phyloP scores from a whole-genome alignment of 2,113 vertebrate species.

The Clarias gariepinus region DNA sequence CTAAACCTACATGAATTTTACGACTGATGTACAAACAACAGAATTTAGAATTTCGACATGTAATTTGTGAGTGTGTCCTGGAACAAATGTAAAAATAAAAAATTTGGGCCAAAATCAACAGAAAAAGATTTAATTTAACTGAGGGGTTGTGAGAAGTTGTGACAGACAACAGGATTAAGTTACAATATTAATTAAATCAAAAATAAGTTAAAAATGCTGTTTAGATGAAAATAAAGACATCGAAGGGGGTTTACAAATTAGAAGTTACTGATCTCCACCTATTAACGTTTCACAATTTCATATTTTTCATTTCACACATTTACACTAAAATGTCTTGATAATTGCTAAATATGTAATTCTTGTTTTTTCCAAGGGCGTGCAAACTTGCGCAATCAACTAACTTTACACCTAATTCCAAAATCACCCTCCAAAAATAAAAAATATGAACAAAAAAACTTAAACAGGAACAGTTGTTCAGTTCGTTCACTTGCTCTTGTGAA shows the following conservation, averaged over 20 bases:
- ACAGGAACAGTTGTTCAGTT: neutral
- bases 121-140: neutral
- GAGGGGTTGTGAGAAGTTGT: neutral
- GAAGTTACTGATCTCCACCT: neutral
- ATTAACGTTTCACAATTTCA: neutral
- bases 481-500: neutral
- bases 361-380: neutral
- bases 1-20: neutral
- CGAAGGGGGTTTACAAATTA: neutral
- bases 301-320: neutral
- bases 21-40: neutral
- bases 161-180: neutral
- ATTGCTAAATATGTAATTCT: neutral
- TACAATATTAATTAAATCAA: too few species aligned
- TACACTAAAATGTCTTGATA: neutral
- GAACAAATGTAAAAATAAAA: neutral
- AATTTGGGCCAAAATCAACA: neutral
- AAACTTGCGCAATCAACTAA: neutral
- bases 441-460: neutral
- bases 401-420: neutral
- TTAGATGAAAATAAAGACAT: neutral
- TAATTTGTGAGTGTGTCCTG: neutral
- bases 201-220: neutral
- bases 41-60: neutral
- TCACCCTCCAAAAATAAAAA: too few species aligned